Evolutionary conservation across 2,797 vertebrate species (phyloP).

Genomic region (Cyprinella venusta): DNA sequence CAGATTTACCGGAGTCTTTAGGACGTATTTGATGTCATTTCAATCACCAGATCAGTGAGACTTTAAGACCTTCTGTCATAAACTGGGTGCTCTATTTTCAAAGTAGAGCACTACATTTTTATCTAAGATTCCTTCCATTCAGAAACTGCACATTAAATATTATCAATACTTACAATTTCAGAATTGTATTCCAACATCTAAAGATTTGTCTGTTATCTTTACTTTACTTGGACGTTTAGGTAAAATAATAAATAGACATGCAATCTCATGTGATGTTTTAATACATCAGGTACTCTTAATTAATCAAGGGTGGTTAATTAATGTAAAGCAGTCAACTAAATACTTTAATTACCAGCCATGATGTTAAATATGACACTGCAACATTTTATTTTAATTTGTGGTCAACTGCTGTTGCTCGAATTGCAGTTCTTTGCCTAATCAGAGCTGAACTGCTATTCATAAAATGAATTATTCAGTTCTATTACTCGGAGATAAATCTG

Average conservation of each 20-base stretch:
- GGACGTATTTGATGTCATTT: slow-evolving; percentile 10
- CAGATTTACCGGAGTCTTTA: slow-evolving; percentile 14
- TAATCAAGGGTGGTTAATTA: neutral
- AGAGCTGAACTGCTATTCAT: neutral
- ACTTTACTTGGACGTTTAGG: neutral
- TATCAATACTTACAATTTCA: neutral
- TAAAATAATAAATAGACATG: neutral
- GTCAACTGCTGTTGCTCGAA: neutral
- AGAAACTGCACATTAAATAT: neutral
- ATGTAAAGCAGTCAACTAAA: neutral
- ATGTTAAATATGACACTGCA: neutral
- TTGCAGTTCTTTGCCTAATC: neutral
- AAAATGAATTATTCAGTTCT: slow-evolving; percentile 4
- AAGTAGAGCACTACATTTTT: neutral
- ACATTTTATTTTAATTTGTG: neutral
- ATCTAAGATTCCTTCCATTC: slow-evolving; percentile 15
- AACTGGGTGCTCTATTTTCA: slow-evolving; percentile 11
- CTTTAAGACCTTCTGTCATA: neutral
- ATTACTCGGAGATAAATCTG: slow-evolving; percentile 3
- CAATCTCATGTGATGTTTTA: neutral
- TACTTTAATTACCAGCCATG: neutral
- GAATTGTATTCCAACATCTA: neutral
- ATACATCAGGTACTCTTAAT: slow-evolving; percentile 2
- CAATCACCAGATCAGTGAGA: neutral
- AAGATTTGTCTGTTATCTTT: neutral